A percentile compares a stretch with the other conserved stretches of the same genome.
Conservation (phyloP, 1,140 invertebrate genomes). For the Stratiolaelaps scimitus region DNA sequence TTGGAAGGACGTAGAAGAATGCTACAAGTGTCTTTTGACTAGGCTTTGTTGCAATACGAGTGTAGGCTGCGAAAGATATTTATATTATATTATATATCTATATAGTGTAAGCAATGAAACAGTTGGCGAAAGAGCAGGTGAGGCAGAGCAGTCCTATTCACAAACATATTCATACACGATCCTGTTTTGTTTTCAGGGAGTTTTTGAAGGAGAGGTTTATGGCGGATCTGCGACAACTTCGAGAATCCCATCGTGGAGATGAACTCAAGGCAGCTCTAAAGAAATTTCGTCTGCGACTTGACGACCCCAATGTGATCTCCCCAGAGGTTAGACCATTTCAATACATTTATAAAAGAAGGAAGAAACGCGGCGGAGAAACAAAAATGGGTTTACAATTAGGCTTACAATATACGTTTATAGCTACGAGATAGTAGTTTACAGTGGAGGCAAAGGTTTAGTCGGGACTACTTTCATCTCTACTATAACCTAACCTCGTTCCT, state of each 20-base stretch:
- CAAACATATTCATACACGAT: neutral
- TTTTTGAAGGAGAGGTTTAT: conserved; percentile 98
- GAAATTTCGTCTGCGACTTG: conserved; percentile 78
- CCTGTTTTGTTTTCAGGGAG: conserved; percentile 50
- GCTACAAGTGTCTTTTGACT: neutral
- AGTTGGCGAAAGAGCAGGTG: neutral
- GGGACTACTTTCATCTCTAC: no score
- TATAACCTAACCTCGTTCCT: no score
- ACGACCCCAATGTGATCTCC: conserved; percentile 91
- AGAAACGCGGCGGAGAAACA: no score
- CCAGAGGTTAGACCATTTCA: conserved; percentile 83
- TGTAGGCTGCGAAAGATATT: conserved; percentile 24
- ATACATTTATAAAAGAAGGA: no score
- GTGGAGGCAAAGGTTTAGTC: no score
- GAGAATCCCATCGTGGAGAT: conserved; percentile 69
- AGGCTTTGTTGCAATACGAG: neutral
- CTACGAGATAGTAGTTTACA: no score
- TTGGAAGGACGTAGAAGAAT: no score
- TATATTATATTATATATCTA: neutral
- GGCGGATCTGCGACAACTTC: conserved; percentile 76
- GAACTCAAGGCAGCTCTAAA: conserved; percentile 72
- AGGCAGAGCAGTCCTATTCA: neutral
- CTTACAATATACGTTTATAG: no score
- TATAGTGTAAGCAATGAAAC: neutral
- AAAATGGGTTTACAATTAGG: no score